Conservation (phyloP, 1,140 invertebrate species). For the Manduca sexta region DNA sequence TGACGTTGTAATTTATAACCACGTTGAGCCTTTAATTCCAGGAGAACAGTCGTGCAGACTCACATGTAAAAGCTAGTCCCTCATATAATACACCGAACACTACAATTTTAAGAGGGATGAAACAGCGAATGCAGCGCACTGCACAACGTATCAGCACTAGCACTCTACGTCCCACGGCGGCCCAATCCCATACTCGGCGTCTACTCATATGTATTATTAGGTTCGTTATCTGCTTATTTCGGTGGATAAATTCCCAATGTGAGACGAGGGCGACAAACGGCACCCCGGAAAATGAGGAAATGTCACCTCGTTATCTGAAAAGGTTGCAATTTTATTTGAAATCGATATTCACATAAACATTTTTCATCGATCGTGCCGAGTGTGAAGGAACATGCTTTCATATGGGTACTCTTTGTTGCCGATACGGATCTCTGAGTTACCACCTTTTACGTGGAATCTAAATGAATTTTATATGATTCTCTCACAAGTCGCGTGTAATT, state of each 20-base stretch:
- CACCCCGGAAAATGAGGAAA: constrained; percentile 58
- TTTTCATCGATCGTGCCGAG: constrained; percentile 30
- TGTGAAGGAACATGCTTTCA: constrained; percentile 31
- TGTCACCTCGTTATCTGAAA: constrained; percentile 70
- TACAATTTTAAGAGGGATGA: no score
- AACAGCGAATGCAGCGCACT: no score
- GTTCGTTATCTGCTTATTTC: constrained; percentile 71
- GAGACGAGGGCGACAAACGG: constrained; percentile 44
- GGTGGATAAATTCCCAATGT: constrained; percentile 66
- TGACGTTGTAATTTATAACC: no score
- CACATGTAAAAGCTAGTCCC: no score
- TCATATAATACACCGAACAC: no score
- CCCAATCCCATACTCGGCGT: constrained; percentile 41
- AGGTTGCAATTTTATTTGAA: constrained; percentile 72
- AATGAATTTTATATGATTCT: no score
- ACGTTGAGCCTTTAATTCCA: no score
- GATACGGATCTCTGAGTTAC: no score
- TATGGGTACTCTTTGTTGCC: constrained; percentile 24
- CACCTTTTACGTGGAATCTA: no score
- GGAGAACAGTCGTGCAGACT: no score
- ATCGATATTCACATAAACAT: constrained; percentile 67
- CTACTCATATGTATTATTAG: constrained; percentile 42
- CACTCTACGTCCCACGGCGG: neutral
- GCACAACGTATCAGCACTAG: neutral
- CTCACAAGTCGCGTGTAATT: no score